Base-by-base conservation (phyloP, 2,888 invertebrate species). In the Allophyes oxyacanthae region DNA sequence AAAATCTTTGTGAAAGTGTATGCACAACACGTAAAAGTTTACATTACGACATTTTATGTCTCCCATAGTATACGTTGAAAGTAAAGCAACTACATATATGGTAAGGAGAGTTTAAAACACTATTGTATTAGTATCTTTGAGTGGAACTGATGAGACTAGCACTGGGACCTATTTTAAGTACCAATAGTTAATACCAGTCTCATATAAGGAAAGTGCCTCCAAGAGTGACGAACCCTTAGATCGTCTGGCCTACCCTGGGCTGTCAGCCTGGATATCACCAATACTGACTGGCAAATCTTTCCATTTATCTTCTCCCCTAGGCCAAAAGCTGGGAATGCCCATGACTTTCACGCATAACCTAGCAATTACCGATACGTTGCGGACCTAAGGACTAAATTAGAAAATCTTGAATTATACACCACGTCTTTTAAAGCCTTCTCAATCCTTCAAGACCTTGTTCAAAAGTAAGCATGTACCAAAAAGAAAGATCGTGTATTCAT, bases 1-100 rank as follows among this genome's bases (percentile, higher is more conserved):
- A 32, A 50, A 40, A 41, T 26, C 14, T 44, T n/a, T 44, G 66
- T 48, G 68, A 72, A 65, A 65, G 66, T 72, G 30, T 32, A 41
- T 53, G 48, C 36, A 48, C 45, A 65, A 36, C 50, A 51, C 25
- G 52, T 59, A 56, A 54, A 65, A 49, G 41, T 53, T 4, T 6
- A 30, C 41, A 10, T 43, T 54, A 42, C 34, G 26, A 46, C 49
- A 28, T 51, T 14, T 46, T 55, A 53, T 44, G 52, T 55, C 6
- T 10, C 1, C n/a, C 37, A 32, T 9, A 14, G 8, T 20, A 7
- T 71, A 14, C 46, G 53, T 64, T 48, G 41, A 52, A 65, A 53
- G 33, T 54, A 43, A 38, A 41, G 28, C 38, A 46, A 43, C 30
- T 38, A 25, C 54, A n/a, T 57, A 26, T 9, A 52, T 6, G 36